Evolutionary conservation across 2,797 vertebrate species (phyloP).

Genomic region (Esox masquinongy): DNA sequence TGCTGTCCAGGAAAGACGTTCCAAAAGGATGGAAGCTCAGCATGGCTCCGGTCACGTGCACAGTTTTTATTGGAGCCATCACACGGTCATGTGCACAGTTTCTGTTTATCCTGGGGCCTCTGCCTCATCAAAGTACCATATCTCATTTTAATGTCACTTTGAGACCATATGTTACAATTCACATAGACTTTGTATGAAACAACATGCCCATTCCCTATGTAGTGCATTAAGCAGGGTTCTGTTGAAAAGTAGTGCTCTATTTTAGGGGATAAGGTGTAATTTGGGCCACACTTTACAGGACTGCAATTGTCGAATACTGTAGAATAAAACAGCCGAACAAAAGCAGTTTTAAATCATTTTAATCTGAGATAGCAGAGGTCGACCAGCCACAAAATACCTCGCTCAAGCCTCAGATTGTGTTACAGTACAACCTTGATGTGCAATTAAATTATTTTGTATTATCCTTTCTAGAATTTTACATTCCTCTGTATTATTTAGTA

Average conservation of each 20-base stretch:
- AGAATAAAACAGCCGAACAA: background rate
- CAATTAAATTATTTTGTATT: constrained; percentile 8
- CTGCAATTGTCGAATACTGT: background rate
- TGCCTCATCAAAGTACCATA: constrained; percentile 1
- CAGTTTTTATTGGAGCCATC: background rate
- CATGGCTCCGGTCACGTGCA: background rate
- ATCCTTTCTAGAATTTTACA: background rate
- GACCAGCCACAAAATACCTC: background rate
- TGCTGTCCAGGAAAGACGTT: background rate
- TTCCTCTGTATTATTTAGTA: constrained; percentile 8
- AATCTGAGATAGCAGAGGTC: background rate
- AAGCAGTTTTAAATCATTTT: background rate
- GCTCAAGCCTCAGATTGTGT: background rate
- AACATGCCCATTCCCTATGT: background rate
- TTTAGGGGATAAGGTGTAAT: background rate
- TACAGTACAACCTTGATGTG: constrained; percentile 1
- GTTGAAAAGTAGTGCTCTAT: background rate
- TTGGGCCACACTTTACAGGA: background rate
- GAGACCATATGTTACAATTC: background rate
- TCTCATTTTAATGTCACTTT: background rate
- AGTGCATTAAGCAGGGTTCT: background rate
- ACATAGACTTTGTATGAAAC: background rate
- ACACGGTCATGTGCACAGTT: background rate
- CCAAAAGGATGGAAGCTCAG: background rate
- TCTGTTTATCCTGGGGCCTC: background rate